Evolutionary conservation across 2,888 invertebrate genomes (phyloP).

Genomic region (Philereme transversata): DNA sequence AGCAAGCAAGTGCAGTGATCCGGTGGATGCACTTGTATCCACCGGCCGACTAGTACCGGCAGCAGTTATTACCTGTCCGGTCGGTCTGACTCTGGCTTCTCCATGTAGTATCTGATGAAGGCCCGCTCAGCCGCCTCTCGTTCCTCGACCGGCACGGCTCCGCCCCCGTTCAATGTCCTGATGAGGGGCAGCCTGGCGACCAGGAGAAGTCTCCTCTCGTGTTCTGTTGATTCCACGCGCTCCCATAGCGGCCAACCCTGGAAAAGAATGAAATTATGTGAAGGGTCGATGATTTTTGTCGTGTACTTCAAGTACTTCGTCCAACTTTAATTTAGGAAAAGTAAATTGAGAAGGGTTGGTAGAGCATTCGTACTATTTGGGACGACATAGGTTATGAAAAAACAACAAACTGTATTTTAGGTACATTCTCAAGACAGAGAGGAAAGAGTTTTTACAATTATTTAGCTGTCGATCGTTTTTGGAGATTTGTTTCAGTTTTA

Average conservation of each 20-base stretch:
- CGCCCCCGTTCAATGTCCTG: constrained; percentile 94
- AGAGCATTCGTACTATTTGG: too few species aligned
- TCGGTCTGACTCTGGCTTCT: constrained; percentile 91
- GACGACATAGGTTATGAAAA: too few species aligned
- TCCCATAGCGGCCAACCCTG: constrained; percentile 90
- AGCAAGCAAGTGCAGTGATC: too few species aligned
- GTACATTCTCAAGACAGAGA: too few species aligned
- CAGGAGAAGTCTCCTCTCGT: constrained; percentile 93
- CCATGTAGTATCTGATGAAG: constrained; percentile 96
- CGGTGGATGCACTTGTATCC: too few species aligned
- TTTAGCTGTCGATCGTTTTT: too few species aligned
- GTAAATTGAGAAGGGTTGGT: background rate
- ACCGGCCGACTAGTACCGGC: too few species aligned
- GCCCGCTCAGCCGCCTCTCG: constrained; percentile 96
- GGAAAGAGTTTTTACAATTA: too few species aligned
- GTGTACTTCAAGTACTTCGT: background rate
- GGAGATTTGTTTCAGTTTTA: too few species aligned
- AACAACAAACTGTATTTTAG: too few species aligned
- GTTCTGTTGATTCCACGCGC: constrained; percentile 92
- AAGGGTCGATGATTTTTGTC: background rate
- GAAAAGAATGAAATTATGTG: constrained; percentile 36
- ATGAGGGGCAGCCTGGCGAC: constrained; percentile 95
- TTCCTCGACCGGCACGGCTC: constrained; percentile 91
- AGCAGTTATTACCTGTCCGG: constrained; percentile 85
- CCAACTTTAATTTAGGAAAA: background rate